Percentiles rank a stretch among this genome's conserved stretches.
phyloP scores from a whole-genome alignment of 2,888 invertebrate genomes.

The Glomeris marginata region DNA sequence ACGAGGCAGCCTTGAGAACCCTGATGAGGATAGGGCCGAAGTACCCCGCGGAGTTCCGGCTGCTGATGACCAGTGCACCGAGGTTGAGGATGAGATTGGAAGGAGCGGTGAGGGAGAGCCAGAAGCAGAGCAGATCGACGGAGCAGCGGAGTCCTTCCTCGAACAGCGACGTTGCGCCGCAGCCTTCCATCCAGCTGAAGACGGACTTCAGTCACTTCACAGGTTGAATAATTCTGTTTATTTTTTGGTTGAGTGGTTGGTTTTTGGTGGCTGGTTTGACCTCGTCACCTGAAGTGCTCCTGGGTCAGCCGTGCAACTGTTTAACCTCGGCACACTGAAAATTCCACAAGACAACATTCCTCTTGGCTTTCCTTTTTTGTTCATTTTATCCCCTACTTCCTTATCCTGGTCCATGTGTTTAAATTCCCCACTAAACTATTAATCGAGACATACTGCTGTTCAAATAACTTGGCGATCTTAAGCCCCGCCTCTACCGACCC shows the following conservation, averaged over 20 bases:
- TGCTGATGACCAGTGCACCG: conserved; percentile 67
- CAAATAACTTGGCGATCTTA: too few species aligned
- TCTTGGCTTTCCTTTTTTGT: too few species aligned
- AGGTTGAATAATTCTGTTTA: conserved; percentile 13
- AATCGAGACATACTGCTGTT: too few species aligned
- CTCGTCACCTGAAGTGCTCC: too few species aligned
- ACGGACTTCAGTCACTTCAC: conserved; percentile 85
- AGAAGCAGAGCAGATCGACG: conserved; percentile 29
- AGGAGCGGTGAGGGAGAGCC: conserved; percentile 60
- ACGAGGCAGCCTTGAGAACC: conserved; percentile 78
- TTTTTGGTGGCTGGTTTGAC: not conserved
- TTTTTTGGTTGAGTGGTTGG: not conserved
- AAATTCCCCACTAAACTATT: too few species aligned
- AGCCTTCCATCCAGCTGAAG: conserved; percentile 70
- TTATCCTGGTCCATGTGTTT: too few species aligned
- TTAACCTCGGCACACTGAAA: too few species aligned
- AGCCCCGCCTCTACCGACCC: too few species aligned
- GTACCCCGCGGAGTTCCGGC: conserved; percentile 86
- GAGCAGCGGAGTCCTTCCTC: conserved; percentile 9
- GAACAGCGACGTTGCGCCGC: conserved; percentile 18
- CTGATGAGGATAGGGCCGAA: conserved; percentile 82
- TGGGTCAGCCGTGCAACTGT: too few species aligned
- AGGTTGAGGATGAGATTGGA: conserved; percentile 70
- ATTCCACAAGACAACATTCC: too few species aligned
- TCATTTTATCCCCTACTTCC: too few species aligned